Evolutionary conservation across 2,797 vertebrate species (phyloP), one percentile per base, ranked within the genome.

Genomic region (Synanceia verrucosa): DNA sequence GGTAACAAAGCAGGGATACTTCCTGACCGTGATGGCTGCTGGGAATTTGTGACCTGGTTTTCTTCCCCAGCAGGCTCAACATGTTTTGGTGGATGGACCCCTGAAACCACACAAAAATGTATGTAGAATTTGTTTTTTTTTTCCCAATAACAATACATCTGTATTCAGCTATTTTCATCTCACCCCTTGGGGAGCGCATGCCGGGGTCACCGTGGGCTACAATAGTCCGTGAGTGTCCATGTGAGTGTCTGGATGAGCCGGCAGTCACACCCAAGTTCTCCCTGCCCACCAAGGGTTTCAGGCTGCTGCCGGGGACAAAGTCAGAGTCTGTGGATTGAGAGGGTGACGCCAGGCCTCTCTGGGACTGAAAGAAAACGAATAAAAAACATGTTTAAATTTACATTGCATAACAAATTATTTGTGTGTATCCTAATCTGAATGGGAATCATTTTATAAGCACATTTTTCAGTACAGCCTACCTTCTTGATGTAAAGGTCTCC

Each of bases 1-100:
- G 97, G 97, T 76, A 98, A 94, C 86, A 98, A 79, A 9, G 97
- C 95, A 0, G 97, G 97, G 70, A 97, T 96, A 37, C 95, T 96
- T 46, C 96, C 94, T 2, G 95, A 87, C 10, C 96, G 94, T 0
- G 95, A 81, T 0, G 94, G 90, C 16, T 95, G 95, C 26, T 94
- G 96, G 79, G 94, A 92, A 34, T 82, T 85, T 6, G 85, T 84
- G 69, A 93, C 81, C 43, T 79, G 85, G 1, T 79, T 84, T 31
- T 91, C 93, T 24, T 90, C 93, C 1, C 91, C 89, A 19, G 86
- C 70, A 26, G 87, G 75, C 2, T 79, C 63, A 4, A 69, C 33
- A 5, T 87, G 61, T 29, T 96, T 96, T 23, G 91, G 72, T 39
- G 93, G 92, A 10, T 93, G 91, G 21, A 93, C 91, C 57, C 95